phyloP scores from a whole-genome alignment of 1,140 invertebrate genomes.

The Myzus persicae region DNA sequence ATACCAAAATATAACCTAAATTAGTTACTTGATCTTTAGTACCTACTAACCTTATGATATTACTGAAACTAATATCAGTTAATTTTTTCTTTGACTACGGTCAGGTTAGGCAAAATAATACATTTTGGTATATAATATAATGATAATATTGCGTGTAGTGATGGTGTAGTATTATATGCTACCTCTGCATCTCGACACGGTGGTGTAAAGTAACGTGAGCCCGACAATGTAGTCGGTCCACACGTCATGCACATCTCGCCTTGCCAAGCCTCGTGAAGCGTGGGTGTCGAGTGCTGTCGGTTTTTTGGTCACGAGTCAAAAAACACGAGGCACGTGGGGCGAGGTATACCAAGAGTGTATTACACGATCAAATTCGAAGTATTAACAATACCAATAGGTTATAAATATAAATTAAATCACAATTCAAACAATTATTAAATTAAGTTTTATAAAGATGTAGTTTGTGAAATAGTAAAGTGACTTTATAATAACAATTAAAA shows the following conservation, averaged over 20 bases:
- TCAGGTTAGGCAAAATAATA: neutral
- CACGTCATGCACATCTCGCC: neutral
- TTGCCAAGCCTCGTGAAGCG: neutral
- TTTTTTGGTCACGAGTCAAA: constrained; percentile 15
- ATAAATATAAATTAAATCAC: neutral
- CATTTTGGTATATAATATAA: neutral
- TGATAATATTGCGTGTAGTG: neutral
- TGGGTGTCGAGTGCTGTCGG: neutral
- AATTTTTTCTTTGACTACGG: neutral
- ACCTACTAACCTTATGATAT: neutral
- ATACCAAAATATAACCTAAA: neutral
- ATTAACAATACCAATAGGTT: neutral
- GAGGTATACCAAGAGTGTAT: neutral
- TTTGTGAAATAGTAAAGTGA: neutral
- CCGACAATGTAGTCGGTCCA: neutral
- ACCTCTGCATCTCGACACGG: neutral
- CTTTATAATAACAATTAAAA: neutral
- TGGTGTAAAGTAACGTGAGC: neutral
- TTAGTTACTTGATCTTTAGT: neutral
- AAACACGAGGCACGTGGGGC: neutral
- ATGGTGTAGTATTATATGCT: neutral
- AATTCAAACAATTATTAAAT: neutral
- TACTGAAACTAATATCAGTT: neutral
- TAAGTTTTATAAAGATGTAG: neutral
- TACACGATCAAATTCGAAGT: neutral